Percentiles rank a stretch among this genome's conserved stretches.
phyloP scores from a whole-genome alignment of 2,113 vertebrate genomes.

The Labeo catla region DNA sequence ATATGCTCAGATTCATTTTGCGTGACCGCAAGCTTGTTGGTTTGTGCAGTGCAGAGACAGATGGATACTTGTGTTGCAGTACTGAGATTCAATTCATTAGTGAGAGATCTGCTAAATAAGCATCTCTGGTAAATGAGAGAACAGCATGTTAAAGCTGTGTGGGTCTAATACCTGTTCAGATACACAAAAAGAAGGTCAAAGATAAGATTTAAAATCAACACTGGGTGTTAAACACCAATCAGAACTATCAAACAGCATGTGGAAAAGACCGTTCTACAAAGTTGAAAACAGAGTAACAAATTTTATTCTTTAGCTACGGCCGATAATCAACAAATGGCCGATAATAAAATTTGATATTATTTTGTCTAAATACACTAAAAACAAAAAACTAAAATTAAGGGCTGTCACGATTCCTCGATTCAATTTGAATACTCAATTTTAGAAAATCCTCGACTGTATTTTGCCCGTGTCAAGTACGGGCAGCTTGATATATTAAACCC shows the following conservation, averaged over 20 bases:
- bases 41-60: slow-evolving; percentile 11
- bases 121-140: neutral
- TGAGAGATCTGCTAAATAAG: neutral
- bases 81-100: neutral
- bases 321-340: neutral
- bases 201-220: neutral
- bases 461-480: too few relatives aligned
- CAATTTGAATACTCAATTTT: too few relatives aligned
- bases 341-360: neutral
- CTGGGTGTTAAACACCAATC: neutral
- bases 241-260: neutral
- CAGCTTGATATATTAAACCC: too few relatives aligned
- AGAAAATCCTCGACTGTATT: too few relatives aligned
- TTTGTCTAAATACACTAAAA: neutral
- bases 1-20: slow-evolving; percentile 25
- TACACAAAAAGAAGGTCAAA: neutral
- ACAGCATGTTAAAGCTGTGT: neutral
- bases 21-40: neutral
- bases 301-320: neutral
- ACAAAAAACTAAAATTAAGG: neutral
- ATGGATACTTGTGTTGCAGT: neutral
- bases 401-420: too few relatives aligned
- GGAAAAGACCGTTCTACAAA: neutral
- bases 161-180: neutral
- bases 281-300: neutral